Base-by-base conservation (phyloP, 1,140 invertebrate genomes). In the Pachyrhynchus sulphureomaculatus region DNA sequence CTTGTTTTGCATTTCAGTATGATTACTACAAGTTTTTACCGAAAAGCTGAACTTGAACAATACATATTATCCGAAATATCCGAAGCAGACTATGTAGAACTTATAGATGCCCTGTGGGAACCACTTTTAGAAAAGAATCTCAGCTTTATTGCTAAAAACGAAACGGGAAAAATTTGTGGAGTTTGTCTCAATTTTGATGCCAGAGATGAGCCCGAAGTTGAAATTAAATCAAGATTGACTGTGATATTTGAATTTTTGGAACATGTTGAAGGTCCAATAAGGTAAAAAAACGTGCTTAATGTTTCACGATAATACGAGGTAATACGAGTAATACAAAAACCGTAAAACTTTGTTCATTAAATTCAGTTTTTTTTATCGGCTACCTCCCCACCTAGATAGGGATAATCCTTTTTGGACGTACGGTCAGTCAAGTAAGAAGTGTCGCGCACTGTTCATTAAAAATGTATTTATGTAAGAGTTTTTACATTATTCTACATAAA, bases 161-260 rank as follows among this genome's bases (percentile, higher is more conserved):
- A 73, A 6, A 69, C 75, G 6, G 74, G 76, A 12, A 75, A 79
- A 64, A 70, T 78, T 5, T 77, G 87, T 6, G 89, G 86, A 0
- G 86, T 87, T 0, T 81, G 87, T 0, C 71, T 94, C 1, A 92
- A 90, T 74, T 91, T 92, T 64, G 90, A 93, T 74, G 85, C 86
- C 0, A 79, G 85, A 12, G 86, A 90, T 61, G 90, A 93, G 69
- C 91, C 91, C 0, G 85, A 87, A 37, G 77, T 91, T 1, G 79
- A 84, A 15, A 77, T 90, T 10, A 73, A 79, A 0, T 86, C 86
- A 0, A 86, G 87, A 64, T 75, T 93, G 6, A 77, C 75, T 10
- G 83, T 88, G 37, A 84, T 92, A 52, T 90, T 93, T 74, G 86
- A 89, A 5, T 91, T 93, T 70, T 75, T 93, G 37, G 91, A 92